phyloP scores from a whole-genome alignment of 2,888 invertebrate species.

The Trissolcus brochymenae region DNA sequence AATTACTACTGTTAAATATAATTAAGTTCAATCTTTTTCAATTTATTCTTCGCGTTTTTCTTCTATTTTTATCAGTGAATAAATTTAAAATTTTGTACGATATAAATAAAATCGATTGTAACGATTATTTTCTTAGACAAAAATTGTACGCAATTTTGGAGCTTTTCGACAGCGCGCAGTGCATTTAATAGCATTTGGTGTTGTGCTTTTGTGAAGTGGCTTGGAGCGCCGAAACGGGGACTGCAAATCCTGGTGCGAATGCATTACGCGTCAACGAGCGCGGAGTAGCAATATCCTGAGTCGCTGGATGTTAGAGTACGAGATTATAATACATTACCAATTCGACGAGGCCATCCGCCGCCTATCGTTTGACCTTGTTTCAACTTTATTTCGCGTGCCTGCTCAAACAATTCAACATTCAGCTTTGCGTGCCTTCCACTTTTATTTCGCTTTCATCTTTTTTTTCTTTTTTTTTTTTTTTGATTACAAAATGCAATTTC shows the following conservation, averaged over 20 bases:
- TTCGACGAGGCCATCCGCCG: constrained; percentile 68
- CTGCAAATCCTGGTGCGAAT: constrained; percentile 73
- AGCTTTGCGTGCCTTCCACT: background rate
- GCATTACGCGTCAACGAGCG: constrained; percentile 76
- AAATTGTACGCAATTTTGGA: too few relatives aligned
- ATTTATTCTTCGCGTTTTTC: too few relatives aligned
- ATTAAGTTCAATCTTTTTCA: too few relatives aligned
- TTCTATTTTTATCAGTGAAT: background rate
- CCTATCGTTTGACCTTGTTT: constrained; percentile 68
- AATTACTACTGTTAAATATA: too few relatives aligned
- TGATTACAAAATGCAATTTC: too few relatives aligned
- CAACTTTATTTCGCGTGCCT: constrained; percentile 62
- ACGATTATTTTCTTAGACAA: too few relatives aligned
- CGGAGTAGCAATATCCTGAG: constrained; percentile 76
- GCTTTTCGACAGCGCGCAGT: constrained; percentile 51
- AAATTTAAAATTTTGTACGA: background rate
- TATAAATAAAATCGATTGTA: too few relatives aligned
- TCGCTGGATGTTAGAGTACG: constrained; percentile 67
- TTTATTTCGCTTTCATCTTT: constrained; percentile 15
- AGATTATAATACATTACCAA: constrained; percentile 76
- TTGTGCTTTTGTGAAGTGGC: constrained; percentile 45
- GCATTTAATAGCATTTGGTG: constrained; percentile 62
- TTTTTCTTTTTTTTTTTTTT: constrained; percentile 1
- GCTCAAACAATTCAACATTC: constrained; percentile 1
- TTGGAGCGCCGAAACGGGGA: constrained; percentile 38